Percentiles rank a stretch among this genome's conserved stretches.
These are phyloP conservation scores for Pediacus dermestoides DNA, from an alignment of 2,888 invertebrate species.

Conservation along the genomic window DNA sequence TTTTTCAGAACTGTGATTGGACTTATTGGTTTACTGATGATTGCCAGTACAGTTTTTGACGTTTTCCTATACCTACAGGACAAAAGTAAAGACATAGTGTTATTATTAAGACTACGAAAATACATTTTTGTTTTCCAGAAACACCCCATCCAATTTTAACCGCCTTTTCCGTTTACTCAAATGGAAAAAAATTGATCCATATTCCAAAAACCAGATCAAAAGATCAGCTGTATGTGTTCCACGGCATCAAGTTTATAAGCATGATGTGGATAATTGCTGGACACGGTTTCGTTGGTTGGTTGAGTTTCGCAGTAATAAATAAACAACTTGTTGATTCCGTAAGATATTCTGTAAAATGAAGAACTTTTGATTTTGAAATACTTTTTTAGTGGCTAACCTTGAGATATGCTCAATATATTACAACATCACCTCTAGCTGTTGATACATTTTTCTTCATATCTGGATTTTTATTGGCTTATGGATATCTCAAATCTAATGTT, in stretches of 20 bases:
- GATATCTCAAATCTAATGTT: conserved; percentile 39
- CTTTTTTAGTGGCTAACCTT: conserved; percentile 44
- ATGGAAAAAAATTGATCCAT: conserved; percentile 33
- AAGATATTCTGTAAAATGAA: conserved; percentile 4
- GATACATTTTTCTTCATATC: conserved; percentile 65
- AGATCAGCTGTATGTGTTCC: conserved; percentile 34
- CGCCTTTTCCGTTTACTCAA: conserved; percentile 32
- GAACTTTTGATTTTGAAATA: conserved; percentile 16
- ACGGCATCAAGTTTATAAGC: conserved; percentile 33
- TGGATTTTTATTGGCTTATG: conserved; percentile 56
- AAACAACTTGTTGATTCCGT: conserved; percentile 9
- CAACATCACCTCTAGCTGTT: conserved; percentile 55
- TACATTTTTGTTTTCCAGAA: conserved; percentile 24
- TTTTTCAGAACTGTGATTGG: conserved; percentile 25
- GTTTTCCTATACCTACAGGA: conserved; percentile 17
- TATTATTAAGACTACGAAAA: conserved; percentile 6
- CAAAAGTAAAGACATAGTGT: conserved; percentile 17
- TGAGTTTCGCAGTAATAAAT: conserved; percentile 14
- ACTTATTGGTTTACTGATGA: conserved; percentile 16
- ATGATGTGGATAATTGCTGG: conserved; percentile 38
- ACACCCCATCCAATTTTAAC: conserved; percentile 23
- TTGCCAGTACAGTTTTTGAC: conserved; percentile 29
- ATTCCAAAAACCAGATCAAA: too few relatives aligned
- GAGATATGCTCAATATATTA: conserved; percentile 30
- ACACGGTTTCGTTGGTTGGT: conserved; percentile 26